Percentiles rank a stretch among this genome's conserved stretches.
phyloP scores from a whole-genome alignment of 2,797 vertebrate species.

The Gymnothorax reevesii region DNA sequence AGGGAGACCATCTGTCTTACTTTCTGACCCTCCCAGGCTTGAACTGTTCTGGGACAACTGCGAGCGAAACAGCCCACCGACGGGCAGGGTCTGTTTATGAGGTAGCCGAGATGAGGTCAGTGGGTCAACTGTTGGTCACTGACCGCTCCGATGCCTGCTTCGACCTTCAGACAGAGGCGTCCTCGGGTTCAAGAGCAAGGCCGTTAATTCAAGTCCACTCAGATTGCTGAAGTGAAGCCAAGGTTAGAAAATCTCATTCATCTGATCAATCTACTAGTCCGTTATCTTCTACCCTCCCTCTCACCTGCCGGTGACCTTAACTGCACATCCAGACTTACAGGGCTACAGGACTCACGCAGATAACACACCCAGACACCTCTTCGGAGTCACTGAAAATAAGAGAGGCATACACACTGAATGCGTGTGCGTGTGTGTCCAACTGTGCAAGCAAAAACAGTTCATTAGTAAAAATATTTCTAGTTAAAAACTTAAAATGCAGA shows the following conservation, averaged over 20 bases:
- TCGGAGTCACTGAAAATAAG: neutral
- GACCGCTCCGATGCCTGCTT: conserved; percentile 11
- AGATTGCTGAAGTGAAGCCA: conserved; percentile 19
- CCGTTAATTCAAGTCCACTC: conserved; percentile 24
- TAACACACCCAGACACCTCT: neutral
- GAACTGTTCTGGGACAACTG: conserved; percentile 53
- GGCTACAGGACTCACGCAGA: conserved; percentile 11
- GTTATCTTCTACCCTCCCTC: conserved; percentile 13
- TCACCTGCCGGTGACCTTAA: conserved; percentile 18
- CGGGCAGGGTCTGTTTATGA: conserved; percentile 36
- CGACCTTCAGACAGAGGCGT: conserved; percentile 19
- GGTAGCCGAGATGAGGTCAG: conserved; percentile 33
- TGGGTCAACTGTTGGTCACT: conserved; percentile 20
- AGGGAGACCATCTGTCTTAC: conserved; percentile 85
- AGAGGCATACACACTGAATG: neutral
- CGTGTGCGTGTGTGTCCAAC: neutral
- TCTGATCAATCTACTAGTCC: conserved; percentile 24
- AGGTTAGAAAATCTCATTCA: conserved; percentile 29
- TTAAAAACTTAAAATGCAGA: neutral
- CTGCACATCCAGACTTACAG: conserved; percentile 4
- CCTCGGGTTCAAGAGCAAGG: neutral
- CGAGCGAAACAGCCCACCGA: conserved; percentile 42
- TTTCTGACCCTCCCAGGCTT: conserved; percentile 73
- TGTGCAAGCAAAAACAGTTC: neutral
- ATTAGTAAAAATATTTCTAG: neutral